Conservation (phyloP, 2,888 invertebrate genomes). For the Hemicrepidius hirtus region DNA sequence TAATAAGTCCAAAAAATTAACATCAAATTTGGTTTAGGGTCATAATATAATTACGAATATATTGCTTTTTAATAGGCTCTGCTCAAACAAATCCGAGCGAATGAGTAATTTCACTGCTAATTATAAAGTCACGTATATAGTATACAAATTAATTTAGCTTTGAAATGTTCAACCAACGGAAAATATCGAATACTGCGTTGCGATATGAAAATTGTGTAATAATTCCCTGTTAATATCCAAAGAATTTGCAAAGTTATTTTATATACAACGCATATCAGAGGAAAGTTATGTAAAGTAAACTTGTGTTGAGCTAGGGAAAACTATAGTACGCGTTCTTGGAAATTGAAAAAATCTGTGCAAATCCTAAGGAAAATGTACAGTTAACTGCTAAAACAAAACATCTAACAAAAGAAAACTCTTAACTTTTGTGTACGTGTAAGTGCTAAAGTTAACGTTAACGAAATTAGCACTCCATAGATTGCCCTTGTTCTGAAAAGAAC, state of each 20-base stretch:
- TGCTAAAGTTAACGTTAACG: constrained; percentile 19
- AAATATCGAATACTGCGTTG: constrained; percentile 14
- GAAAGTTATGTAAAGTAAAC: background rate
- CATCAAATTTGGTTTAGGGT: background rate
- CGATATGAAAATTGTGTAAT: background rate
- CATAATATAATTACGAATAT: constrained; percentile 12
- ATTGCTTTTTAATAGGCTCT: constrained; percentile 31
- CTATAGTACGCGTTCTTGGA: background rate
- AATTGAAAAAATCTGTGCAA: background rate
- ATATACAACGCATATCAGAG: background rate
- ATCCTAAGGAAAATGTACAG: background rate
- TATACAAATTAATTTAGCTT: constrained; percentile 35
- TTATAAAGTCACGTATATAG: constrained; percentile 34
- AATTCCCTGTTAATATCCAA: background rate
- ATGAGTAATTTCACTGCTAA: constrained; percentile 33
- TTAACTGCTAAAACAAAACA: constrained; percentile 18
- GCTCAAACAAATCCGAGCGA: constrained; percentile 12
- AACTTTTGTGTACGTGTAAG: constrained; percentile 20
- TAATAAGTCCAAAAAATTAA: background rate
- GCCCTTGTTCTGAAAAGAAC: constrained; percentile 9
- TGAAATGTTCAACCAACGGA: constrained; percentile 26
- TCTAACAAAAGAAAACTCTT: background rate
- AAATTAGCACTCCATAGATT: constrained; percentile 24
- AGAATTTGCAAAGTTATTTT: background rate
- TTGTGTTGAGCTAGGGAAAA: background rate